phyloP scores from a whole-genome alignment of 2,797 vertebrate species.

The Chrysocyon brachyurus region DNA sequence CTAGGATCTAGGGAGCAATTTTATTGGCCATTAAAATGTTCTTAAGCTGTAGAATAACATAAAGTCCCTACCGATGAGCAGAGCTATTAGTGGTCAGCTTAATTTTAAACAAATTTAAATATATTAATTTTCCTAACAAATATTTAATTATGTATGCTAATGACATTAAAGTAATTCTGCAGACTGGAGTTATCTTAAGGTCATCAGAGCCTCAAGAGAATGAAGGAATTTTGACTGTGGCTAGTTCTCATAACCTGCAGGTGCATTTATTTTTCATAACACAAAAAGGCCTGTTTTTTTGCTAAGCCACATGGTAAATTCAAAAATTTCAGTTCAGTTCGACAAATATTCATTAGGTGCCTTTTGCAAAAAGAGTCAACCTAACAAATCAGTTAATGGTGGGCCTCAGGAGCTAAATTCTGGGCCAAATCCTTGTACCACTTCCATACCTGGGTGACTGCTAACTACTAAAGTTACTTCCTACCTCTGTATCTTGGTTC shows the following conservation, averaged over 20 bases:
- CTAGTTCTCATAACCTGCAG: neutral
- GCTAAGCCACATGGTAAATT: neutral
- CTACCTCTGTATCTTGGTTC: neutral
- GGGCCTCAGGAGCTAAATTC: neutral
- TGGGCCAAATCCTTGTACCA: neutral
- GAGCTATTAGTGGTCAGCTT: slow-evolving; percentile 58
- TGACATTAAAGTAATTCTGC: slow-evolving; percentile 33
- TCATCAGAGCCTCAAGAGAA: slow-evolving; percentile 44
- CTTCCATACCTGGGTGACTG: neutral
- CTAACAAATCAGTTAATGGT: neutral
- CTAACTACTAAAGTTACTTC: neutral
- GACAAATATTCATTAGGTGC: neutral
- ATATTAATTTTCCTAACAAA: slow-evolving; percentile 73
- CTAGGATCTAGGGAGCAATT: slow-evolving; percentile 52
- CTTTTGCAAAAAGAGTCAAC: neutral
- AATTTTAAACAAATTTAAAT: slow-evolving; percentile 75
- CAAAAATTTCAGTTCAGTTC: neutral
- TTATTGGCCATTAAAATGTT: slow-evolving; percentile 70
- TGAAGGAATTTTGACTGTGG: slow-evolving; percentile 33
- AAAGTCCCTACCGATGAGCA: slow-evolving; percentile 29
- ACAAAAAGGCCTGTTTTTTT: slow-evolving; percentile 18
- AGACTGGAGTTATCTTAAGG: slow-evolving; percentile 7
- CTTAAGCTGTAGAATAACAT: slow-evolving; percentile 66
- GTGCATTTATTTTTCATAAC: slow-evolving; percentile 59
- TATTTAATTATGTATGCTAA: slow-evolving; percentile 64